Evolutionary conservation across 1,140 invertebrate genomes (phyloP).

Genomic region (Trichonephila clavata): DNA sequence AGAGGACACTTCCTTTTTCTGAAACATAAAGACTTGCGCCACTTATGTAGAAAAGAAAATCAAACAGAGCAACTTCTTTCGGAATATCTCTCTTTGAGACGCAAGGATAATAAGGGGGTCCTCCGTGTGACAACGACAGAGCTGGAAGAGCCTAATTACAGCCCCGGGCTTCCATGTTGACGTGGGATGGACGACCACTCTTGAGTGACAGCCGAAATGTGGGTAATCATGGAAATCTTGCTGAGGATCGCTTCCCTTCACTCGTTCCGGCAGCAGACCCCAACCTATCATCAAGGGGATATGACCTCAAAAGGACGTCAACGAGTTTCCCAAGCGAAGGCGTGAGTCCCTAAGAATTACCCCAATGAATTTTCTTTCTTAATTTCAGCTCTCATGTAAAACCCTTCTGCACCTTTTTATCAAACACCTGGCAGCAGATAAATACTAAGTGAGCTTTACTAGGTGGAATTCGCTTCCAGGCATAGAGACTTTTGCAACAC

Average conservation of each 20-base stretch:
- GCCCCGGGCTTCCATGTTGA: constrained; percentile 26
- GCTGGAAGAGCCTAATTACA: constrained; percentile 60
- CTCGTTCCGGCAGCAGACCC: constrained; percentile 10
- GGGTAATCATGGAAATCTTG: constrained; percentile 63
- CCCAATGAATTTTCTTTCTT: neutral
- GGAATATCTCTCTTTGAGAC: neutral
- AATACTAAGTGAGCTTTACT: constrained; percentile 1
- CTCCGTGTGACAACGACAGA: constrained; percentile 67
- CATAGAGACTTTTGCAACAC: too few species aligned
- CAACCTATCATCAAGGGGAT: constrained; percentile 65
- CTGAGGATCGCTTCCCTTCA: neutral
- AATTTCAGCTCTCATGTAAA: constrained; percentile 39
- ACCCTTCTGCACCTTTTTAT: constrained; percentile 65
- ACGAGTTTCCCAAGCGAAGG: constrained; percentile 51
- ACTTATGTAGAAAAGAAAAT: neutral
- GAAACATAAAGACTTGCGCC: neutral
- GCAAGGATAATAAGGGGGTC: constrained; percentile 58
- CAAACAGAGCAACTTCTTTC: neutral
- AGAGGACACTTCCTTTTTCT: constrained; percentile 4
- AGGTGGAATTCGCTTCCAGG: neutral
- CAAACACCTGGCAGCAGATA: constrained; percentile 37
- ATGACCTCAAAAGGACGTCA: constrained; percentile 65
- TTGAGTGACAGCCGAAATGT: constrained; percentile 68
- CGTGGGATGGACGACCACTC: constrained; percentile 15
- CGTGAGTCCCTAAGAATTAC: constrained; percentile 5